Evolutionary conservation across 2,113 vertebrate species (phyloP).

Genomic region (Laterallus jamaicensis): DNA sequence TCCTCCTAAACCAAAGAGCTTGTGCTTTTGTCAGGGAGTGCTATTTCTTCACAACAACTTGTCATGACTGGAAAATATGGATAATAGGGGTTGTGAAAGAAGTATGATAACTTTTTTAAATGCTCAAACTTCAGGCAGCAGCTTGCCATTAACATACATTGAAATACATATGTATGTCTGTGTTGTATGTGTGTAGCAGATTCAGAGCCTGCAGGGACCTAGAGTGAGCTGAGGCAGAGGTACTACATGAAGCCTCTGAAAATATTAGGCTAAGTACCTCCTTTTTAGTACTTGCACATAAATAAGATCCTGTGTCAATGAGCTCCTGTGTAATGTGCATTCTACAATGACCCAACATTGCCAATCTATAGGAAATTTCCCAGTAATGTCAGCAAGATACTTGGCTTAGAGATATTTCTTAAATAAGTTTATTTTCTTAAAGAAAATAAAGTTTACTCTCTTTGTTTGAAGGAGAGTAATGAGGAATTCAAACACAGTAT

Average conservation of each 20-base stretch:
- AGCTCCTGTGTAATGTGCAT: neutral
- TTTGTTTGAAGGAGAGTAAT: neutral
- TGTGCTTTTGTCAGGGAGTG: neutral
- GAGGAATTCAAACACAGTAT: neutral
- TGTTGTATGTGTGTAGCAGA: neutral
- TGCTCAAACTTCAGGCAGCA: neutral
- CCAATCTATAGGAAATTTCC: neutral
- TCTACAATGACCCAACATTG: neutral
- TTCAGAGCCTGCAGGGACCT: neutral
- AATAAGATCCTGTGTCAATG: neutral
- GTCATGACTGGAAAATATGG: neutral
- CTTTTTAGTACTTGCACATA: neutral
- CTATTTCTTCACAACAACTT: neutral
- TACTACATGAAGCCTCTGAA: neutral
- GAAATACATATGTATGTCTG: accelerated
- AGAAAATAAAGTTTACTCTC: neutral
- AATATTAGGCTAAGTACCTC: neutral
- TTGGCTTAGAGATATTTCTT: neutral
- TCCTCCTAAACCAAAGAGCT: neutral
- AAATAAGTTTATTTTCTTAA: neutral
- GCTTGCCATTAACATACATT: neutral
- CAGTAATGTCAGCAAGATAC: neutral
- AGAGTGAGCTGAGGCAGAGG: neutral
- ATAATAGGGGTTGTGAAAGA: neutral
- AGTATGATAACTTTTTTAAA: neutral